Percentiles rank a stretch among this genome's conserved stretches.
Evolutionary conservation across 1,140 invertebrate species (phyloP).

Genomic region (Samia ricini): DNA sequence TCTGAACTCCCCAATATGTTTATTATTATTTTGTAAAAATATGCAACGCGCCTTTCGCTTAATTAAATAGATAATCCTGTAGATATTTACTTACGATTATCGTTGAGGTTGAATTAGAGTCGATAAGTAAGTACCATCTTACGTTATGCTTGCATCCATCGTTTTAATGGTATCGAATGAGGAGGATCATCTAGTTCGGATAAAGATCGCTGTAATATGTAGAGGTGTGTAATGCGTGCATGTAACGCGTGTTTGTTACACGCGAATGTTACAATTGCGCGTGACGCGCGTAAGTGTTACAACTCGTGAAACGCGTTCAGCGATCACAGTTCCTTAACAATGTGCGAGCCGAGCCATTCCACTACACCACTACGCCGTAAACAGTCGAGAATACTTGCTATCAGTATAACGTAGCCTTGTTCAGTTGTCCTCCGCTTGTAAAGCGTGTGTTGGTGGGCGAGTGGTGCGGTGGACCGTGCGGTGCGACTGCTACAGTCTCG

Average conservation of each 20-base stretch:
- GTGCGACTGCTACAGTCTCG: conserved; percentile 40
- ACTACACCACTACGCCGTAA: conserved; percentile 10
- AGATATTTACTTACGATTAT: conserved; percentile 35
- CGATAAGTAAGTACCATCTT: conserved; percentile 7
- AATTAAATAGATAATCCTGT: conserved; percentile 31
- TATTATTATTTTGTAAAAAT: conserved; percentile 41
- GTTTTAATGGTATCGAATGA: not conserved
- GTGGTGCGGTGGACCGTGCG: conserved; percentile 14
- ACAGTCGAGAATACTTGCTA: too few relatives aligned
- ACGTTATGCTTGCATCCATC: conserved; percentile 10
- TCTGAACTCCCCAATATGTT: conserved; percentile 7
- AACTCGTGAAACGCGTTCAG: too few relatives aligned
- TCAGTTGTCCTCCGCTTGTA: not conserved
- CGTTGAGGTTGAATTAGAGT: conserved; percentile 25
- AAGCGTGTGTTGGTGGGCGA: not conserved
- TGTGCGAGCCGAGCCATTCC: conserved; percentile 37
- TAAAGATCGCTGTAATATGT: not conserved
- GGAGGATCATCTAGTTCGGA: not conserved
- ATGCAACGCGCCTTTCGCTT: conserved; percentile 70
- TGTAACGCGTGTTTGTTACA: not conserved
- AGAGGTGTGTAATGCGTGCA: not conserved
- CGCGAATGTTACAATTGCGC: too few relatives aligned
- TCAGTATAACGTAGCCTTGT: too few relatives aligned
- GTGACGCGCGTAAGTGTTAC: too few relatives aligned
- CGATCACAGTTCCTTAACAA: conserved; percentile 10